Percentiles rank a stretch among this genome's conserved stretches.
Evolutionary conservation across 2,888 invertebrate species (phyloP).

Genomic region (Platycheirus rosarum): DNA sequence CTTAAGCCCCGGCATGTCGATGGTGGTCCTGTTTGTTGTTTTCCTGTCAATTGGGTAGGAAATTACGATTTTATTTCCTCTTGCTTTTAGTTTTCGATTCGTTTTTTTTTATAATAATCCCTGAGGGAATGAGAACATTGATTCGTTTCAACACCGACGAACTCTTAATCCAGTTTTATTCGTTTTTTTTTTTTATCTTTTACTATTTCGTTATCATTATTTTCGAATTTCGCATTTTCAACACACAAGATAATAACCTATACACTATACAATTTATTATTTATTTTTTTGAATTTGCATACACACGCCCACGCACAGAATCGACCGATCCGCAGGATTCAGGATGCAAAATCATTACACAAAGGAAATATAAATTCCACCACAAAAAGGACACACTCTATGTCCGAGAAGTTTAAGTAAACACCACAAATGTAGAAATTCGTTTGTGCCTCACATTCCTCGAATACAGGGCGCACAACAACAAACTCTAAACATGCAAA

Average conservation of each 20-base stretch:
- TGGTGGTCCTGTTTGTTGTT: slow-evolving; percentile 54
- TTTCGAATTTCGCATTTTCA: slow-evolving; percentile 45
- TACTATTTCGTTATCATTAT: slow-evolving; percentile 51
- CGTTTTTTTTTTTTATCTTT: background rate
- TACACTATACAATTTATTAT: slow-evolving; percentile 7
- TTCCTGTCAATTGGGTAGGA: slow-evolving; percentile 51
- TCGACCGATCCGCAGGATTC: slow-evolving; percentile 40
- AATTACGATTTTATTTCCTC: slow-evolving; percentile 58
- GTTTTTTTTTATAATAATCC: slow-evolving; percentile 31
- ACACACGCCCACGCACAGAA: slow-evolving; percentile 49
- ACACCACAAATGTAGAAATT: slow-evolving; percentile 23
- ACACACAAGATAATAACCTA: background rate
- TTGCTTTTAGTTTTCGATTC: slow-evolving; percentile 42
- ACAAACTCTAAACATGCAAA: slow-evolving; percentile 51
- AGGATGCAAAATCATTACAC: slow-evolving; percentile 65
- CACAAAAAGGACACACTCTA: slow-evolving; percentile 15
- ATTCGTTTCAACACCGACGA: slow-evolving; percentile 31
- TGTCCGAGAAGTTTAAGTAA: slow-evolving; percentile 7
- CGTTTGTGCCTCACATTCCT: slow-evolving; percentile 30
- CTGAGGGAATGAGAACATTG: slow-evolving; percentile 41
- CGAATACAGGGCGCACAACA: slow-evolving; percentile 45
- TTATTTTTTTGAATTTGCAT: slow-evolving; percentile 29
- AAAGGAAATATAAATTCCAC: slow-evolving; percentile 20
- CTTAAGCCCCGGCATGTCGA: slow-evolving; percentile 64
- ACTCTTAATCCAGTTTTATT: slow-evolving; percentile 50